These are phyloP conservation scores for Pseudomugil tenellus DNA, from an alignment of 2,797 vertebrate genomes.

Conservation along the genomic window DNA sequence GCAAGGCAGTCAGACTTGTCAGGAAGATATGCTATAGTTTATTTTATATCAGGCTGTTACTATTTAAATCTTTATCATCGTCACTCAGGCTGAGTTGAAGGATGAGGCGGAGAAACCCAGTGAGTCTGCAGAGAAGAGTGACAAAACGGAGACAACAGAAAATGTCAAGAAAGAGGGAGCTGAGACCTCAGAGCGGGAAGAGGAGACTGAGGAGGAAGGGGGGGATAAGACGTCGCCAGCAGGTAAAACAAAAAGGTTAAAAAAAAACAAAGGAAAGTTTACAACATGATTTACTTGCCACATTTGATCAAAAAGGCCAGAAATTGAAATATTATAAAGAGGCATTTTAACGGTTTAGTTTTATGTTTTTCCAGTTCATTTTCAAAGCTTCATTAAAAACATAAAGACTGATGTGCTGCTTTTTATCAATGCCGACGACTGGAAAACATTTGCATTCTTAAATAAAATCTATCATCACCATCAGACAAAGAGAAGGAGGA, in stretches of 20 bases:
- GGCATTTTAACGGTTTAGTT: neutral
- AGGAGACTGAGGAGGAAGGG: conserved; percentile 69
- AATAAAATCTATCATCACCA: neutral
- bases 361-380: neutral
- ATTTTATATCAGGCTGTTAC: neutral
- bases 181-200: conserved; percentile 69
- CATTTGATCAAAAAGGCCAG: neutral
- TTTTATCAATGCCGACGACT: neutral
- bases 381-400: neutral
- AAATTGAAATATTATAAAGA: neutral
- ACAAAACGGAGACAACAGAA: conserved; percentile 71
- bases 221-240: conserved; percentile 69
- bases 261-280: neutral
- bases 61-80: neutral
- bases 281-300: neutral
- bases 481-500: conserved; percentile 89
- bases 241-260: conserved; percentile 45
- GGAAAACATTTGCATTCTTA: neutral
- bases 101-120: conserved; percentile 83
- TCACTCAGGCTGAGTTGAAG: conserved; percentile 79
- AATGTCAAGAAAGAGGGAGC: conserved; percentile 83
- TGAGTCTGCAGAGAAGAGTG: conserved; percentile 82
- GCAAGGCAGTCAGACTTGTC: neutral
- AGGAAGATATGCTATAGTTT: neutral
- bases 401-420: neutral